A percentile compares a stretch with the other conserved stretches of the same genome.
These are phyloP conservation scores for Leptinotarsa texana DNA, from an alignment of 1,140 invertebrate species.

Conservation along the genomic window DNA sequence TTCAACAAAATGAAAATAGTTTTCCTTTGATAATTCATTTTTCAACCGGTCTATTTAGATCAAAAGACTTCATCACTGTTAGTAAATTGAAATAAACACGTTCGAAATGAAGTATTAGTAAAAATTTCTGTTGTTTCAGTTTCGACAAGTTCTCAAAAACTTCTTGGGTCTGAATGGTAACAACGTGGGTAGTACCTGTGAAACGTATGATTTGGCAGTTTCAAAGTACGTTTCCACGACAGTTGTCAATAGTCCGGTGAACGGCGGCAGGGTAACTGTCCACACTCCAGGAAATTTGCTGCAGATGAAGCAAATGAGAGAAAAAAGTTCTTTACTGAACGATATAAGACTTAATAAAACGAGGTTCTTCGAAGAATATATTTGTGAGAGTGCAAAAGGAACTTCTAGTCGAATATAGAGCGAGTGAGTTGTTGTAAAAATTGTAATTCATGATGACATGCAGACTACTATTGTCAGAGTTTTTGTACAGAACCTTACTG, in stretches of 20 bases:
- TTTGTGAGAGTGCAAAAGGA: neutral
- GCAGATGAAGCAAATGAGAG: neutral
- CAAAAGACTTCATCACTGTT: too few species aligned
- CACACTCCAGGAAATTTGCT: neutral
- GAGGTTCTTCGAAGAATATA: neutral
- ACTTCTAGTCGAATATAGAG: neutral
- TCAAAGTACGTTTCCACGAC: slow-evolving; percentile 17
- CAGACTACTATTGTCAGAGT: too few species aligned
- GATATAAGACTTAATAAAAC: neutral
- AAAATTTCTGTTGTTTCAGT: slow-evolving; percentile 22
- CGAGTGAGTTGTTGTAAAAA: too few species aligned
- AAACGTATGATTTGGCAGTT: slow-evolving; percentile 21
- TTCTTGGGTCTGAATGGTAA: neutral
- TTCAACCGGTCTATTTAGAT: too few species aligned
- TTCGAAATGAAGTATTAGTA: neutral
- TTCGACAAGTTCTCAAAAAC: slow-evolving; percentile 25
- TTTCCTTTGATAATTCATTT: too few species aligned
- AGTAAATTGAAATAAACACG: neutral
- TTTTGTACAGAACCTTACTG: too few species aligned
- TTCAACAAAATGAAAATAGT: too few species aligned
- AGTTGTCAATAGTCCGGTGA: neutral
- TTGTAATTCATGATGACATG: too few species aligned
- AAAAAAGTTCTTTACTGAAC: neutral
- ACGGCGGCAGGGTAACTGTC: neutral
- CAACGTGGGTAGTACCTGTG: slow-evolving; percentile 16